Base-by-base conservation (phyloP, 2,113 vertebrate genomes). In the Ageneiosus marmoratus region DNA sequence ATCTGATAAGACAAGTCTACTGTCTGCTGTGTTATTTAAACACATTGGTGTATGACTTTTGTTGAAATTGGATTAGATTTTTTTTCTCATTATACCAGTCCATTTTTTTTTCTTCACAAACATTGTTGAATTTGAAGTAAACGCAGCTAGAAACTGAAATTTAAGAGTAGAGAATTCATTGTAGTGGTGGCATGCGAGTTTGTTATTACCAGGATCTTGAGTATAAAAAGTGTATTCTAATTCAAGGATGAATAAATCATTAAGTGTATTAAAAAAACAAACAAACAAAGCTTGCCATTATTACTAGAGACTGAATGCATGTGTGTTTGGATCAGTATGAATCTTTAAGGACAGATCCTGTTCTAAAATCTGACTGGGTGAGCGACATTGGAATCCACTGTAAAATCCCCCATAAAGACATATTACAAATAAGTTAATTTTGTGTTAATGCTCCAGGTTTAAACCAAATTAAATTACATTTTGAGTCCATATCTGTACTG, bases 1-100 rank as follows among this genome's bases (percentile, higher is more conserved):
- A 50, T 73, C 44, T 73, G 70, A 50, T 73, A 73, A 73, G 41
- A 73, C 27, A 46, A 13, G 41, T 73, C 70, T 48, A 16, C 24
- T 5, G 41, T 41, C 16, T 70, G 24, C 37, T 70, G 41, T 70
- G 18, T 13, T 7, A 48, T 73, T 27, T 16, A 48, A 46, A 73
- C 69, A 73, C 11, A 37, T 37, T 32, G 37, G 0, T 37, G 27
- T 18, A 16, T 65, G 16, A 9, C 29, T 34, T 34, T 37, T 65
- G 62, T 37, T 37, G 16, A 65, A 65, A 8, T 34, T 34, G 32
- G 34, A 62, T 29, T 62, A 8, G 18, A 22, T 11, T 44, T 12
- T 44, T 1, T 0, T 70, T 24, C 8, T 37, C 15, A 5, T 34
- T 34, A 18, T 63, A 63, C 15, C 22, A 18, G 15, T 63, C 29